Conservation (phyloP, 2,797 vertebrate genomes). For the Scleropages formosus region DNA sequence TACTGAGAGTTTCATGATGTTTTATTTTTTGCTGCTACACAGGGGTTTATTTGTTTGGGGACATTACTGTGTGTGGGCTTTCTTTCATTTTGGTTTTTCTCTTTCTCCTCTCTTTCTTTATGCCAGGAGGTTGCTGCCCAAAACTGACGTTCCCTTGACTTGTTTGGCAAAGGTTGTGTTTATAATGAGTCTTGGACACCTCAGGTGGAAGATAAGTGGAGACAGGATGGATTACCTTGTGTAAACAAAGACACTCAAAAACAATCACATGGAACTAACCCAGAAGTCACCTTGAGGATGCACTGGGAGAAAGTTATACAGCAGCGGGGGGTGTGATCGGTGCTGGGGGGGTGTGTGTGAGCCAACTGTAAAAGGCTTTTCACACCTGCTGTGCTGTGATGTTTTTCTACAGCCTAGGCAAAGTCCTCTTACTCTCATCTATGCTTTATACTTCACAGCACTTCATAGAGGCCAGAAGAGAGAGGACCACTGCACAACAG, state of each 20-base stretch:
- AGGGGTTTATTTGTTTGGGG: background rate
- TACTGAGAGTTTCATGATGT: too few species aligned
- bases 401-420: constrained; percentile 36
- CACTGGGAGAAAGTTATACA: background rate
- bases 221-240: constrained; percentile 13
- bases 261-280: constrained; percentile 21
- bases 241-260: constrained; percentile 16
- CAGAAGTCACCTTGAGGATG: constrained; percentile 16
- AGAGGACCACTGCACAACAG: background rate
- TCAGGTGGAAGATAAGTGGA: constrained; percentile 22
- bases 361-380: constrained; percentile 36
- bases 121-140: background rate
- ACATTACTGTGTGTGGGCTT: background rate
- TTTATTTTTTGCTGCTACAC: background rate
- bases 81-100: background rate
- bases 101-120: background rate
- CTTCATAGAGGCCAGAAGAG: constrained; percentile 21
- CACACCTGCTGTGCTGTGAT: constrained; percentile 44
- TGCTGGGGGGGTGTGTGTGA: background rate
- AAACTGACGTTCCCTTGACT: background rate
- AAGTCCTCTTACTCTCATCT: constrained; percentile 25
- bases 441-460: constrained; percentile 36
- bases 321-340: background rate
- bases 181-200: constrained; percentile 22
- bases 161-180: background rate